phyloP scores from a whole-genome alignment of 2,888 invertebrate genomes.

The Lissocephala sabroskyi region DNA sequence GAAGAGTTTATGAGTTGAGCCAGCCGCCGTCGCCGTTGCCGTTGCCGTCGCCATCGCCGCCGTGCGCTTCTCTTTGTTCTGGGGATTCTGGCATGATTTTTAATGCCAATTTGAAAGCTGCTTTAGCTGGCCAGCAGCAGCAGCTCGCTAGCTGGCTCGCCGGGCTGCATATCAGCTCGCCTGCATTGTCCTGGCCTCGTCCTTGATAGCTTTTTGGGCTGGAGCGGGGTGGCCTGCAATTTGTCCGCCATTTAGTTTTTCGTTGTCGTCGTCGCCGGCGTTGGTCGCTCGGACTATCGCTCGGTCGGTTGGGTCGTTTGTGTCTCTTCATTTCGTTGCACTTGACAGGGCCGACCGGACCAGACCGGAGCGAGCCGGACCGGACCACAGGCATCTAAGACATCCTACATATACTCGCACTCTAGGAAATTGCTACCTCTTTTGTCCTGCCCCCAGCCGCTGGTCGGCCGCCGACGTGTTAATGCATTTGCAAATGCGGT shows the following conservation, averaged over 20 bases:
- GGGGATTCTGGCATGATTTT: conserved; percentile 10
- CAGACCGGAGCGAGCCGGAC: too few relatives aligned
- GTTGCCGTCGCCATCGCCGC: not conserved
- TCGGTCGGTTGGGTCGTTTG: too few relatives aligned
- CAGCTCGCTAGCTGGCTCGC: not conserved
- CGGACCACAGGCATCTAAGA: too few relatives aligned
- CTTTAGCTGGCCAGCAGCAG: not conserved
- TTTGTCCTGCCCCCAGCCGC: too few relatives aligned
- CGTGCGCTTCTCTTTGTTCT: conserved; percentile 6
- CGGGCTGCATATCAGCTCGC: not conserved
- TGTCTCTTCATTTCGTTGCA: too few relatives aligned
- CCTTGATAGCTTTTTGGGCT: conserved; percentile 4
- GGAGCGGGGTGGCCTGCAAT: conserved; percentile 3
- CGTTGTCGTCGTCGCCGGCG: conserved; percentile 3
- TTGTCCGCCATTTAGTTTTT: conserved; percentile 14
- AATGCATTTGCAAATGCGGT: too few relatives aligned
- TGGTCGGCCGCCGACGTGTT: too few relatives aligned
- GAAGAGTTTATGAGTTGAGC: conserved; percentile 27
- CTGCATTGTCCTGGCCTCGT: not conserved
- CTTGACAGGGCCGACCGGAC: too few relatives aligned
- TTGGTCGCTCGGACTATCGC: too few relatives aligned
- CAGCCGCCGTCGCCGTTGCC: not conserved
- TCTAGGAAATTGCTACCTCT: too few relatives aligned
- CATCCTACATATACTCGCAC: too few relatives aligned
- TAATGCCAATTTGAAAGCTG: conserved; percentile 17